Percentiles rank a stretch among this genome's conserved stretches.
Evolutionary conservation across 2,888 invertebrate genomes (phyloP).

Genomic region (Tenthredo amoena): DNA sequence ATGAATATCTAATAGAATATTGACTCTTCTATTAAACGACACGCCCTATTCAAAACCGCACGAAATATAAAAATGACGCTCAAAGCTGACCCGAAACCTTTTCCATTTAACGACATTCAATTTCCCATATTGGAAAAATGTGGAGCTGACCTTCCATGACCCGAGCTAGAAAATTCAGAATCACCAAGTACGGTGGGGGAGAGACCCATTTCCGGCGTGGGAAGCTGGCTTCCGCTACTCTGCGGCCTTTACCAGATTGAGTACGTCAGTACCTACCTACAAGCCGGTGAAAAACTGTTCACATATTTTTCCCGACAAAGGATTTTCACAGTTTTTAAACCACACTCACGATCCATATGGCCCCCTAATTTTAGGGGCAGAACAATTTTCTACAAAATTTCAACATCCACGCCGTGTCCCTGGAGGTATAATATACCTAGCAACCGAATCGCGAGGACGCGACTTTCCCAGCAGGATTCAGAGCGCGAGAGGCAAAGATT

Average conservation of each 20-base stretch:
- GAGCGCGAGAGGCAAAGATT: slow-evolving; percentile 18
- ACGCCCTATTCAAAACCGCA: background rate
- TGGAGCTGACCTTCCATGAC: slow-evolving; percentile 45
- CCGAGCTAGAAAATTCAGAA: slow-evolving; percentile 52
- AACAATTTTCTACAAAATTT: slow-evolving; percentile 28
- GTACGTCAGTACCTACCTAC: slow-evolving; percentile 26
- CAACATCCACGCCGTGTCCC: background rate
- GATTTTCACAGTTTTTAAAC: slow-evolving; percentile 7
- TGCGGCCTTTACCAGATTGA: slow-evolving; percentile 32
- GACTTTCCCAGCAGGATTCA: background rate
- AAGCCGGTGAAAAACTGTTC: slow-evolving; percentile 36
- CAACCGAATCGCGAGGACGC: background rate
- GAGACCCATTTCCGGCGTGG: slow-evolving; percentile 53
- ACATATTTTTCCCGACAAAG: slow-evolving; percentile 15
- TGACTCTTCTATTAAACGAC: background rate
- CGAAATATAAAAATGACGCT: background rate
- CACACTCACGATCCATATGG: background rate
- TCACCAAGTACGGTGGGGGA: slow-evolving; percentile 43
- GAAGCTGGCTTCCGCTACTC: slow-evolving; percentile 50
- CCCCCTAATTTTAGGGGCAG: background rate
- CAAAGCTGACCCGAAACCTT: slow-evolving; percentile 10
- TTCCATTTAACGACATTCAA: slow-evolving; percentile 49
- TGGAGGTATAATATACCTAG: background rate
- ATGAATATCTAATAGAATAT: slow-evolving; percentile 26
- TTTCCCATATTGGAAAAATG: slow-evolving; percentile 53